A percentile compares a stretch with the other conserved stretches of the same genome.
phyloP scores from a whole-genome alignment of 2,113 vertebrate genomes.

The human (Homo sapiens) region GRCh38 chr6:2892501-2893000 shows the following conservation, averaged over 20 bases:
- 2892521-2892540: background rate
- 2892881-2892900: background rate
- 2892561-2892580: background rate
- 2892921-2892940: background rate
- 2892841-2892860: background rate
- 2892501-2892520: background rate
- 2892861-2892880: background rate
- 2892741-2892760: background rate
- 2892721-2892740: background rate
- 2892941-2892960: background rate
- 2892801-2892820: background rate
- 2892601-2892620: background rate
- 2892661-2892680: background rate
- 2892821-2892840: background rate
- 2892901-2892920: background rate
- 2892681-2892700: background rate
- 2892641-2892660: background rate
- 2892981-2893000: background rate
- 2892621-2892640: background rate
- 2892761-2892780: background rate
- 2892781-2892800: background rate
- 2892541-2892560: background rate
- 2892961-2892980: background rate
- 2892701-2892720: background rate
- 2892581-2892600: background rate